These are phyloP conservation scores for Nerophis ophidion DNA, from an alignment of 2,113 vertebrate species.

Conservation along the genomic window DNA sequence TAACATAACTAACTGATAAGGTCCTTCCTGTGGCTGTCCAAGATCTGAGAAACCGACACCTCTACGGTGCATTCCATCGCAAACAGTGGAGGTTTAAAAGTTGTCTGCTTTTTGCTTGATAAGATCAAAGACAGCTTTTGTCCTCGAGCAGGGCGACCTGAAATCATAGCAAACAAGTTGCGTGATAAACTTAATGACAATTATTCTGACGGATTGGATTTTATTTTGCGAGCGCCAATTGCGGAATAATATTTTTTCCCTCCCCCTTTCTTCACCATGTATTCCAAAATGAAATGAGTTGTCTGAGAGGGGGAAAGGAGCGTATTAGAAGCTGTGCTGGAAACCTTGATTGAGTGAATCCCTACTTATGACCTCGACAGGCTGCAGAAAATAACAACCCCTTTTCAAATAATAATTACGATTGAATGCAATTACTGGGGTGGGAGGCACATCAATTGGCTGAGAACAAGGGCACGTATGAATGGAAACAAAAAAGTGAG, in stretches of 20 bases:
- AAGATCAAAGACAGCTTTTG: too few species aligned
- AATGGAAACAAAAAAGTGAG: constrained; percentile 29
- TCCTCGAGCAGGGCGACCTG: too few species aligned
- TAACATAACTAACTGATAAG: too few species aligned
- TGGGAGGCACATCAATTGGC: constrained; percentile 54
- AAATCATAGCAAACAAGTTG: too few species aligned
- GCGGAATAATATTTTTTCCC: constrained; percentile 36
- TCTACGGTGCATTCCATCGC: too few species aligned
- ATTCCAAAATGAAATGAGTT: constrained; percentile 65
- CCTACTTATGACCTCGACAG: constrained; percentile 67
- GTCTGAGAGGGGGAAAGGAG: constrained; percentile 45
- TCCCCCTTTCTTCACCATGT: constrained; percentile 19
- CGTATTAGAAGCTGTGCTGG: constrained; percentile 37
- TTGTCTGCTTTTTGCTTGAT: too few species aligned
- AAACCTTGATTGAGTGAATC: constrained; percentile 67
- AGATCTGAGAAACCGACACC: too few species aligned
- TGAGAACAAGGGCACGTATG: constrained; percentile 50
- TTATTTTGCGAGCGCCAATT: too few species aligned
- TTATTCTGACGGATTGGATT: too few species aligned
- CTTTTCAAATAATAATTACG: constrained; percentile 47
- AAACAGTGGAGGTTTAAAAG: too few species aligned
- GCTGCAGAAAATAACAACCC: constrained; percentile 9
- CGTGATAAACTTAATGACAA: too few species aligned
- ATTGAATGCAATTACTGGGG: constrained; percentile 49
- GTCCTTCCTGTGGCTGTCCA: too few species aligned